Evolutionary conservation across 2,113 vertebrate genomes (phyloP), one percentile per base, ranked within the genome.

Genomic region (Chaetodon auriga): DNA sequence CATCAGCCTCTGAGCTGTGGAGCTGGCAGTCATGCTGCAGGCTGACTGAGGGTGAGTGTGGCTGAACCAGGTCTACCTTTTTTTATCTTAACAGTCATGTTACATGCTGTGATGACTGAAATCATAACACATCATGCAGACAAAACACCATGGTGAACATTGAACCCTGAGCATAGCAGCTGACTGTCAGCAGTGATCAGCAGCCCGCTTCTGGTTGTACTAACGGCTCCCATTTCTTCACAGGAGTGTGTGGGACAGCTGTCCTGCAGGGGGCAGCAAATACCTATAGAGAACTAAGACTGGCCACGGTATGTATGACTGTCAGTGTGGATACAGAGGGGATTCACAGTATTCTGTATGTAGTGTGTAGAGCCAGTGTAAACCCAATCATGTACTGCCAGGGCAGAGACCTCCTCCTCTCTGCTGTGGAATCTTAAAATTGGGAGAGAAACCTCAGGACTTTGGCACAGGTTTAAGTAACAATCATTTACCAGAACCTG

Each of bases 391-490:
- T 86, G 94, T 95, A 95, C 95, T 93, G 83, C 94, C 91, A 69
- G 90, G 68, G 74, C 90, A 92, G 92, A 94, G 92, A n/a, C 62
- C 3, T 25, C 46, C 19, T 83, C 46, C 19, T 82, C 84, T 95
- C 93, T 95, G 91, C 83, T 88, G 83, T 89, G 93, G 92, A 95
- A 84, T 93, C 81, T 57, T 63, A 16, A 25, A 7, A 90, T 95
- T 95, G 95, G 95, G 77, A 95, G 61, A 95, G 10, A 72, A 94
- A 91, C 0, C 21, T 84, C 94, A 89, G 93, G 93, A 80, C 93
- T 95, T 93, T 92, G 94, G 95, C 95, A 95, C 95, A 94, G 95
- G 88, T 95, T 93, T 35, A 35, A 49, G 86, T 88, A 87, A 88
- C 14, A 15, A 0, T 35, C 0, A 8, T 92, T 92, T 85, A 77